Percentiles rank a stretch among this genome's conserved stretches.
These are phyloP conservation scores for Nyctibius bracteatus DNA, from an alignment of 2,113 vertebrate species.

Conservation along the genomic window DNA sequence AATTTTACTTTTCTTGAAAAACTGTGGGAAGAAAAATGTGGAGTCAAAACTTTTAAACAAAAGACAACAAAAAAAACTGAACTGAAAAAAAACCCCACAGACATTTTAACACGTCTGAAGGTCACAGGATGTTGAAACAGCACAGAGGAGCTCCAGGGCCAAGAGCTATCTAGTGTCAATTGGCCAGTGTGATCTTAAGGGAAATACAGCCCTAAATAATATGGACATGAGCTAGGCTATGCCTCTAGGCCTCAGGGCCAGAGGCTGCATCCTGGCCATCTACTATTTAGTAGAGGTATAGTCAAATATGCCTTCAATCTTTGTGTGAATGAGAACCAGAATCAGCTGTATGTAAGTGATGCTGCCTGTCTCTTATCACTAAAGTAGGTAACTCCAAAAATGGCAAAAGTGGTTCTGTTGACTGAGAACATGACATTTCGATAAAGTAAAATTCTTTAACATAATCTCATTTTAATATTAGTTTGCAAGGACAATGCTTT, in stretches of 20 bases:
- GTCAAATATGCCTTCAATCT: not conserved
- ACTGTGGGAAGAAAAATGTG: not conserved
- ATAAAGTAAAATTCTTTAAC: not conserved
- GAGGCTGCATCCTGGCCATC: not conserved
- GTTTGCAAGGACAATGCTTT: not conserved
- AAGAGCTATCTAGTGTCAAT: not conserved
- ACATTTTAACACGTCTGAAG: not conserved
- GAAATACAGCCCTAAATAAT: not conserved
- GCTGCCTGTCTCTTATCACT: not conserved
- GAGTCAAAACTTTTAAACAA: not conserved
- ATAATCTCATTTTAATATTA: not conserved
- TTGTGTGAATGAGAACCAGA: not conserved
- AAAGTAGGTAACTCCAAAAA: not conserved
- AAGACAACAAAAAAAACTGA: not conserved
- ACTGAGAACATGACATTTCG: not conserved
- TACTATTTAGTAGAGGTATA: not conserved
- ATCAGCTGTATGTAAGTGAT: not conserved
- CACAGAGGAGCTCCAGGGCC: not conserved
- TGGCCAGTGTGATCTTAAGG: not conserved
- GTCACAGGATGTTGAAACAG: not conserved
- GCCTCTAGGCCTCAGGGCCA: not conserved
- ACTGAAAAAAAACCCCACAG: not conserved
- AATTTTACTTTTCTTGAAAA: not conserved
- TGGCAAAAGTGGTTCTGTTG: not conserved
- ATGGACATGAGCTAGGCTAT: not conserved